Conservation (phyloP, 2,888 invertebrate genomes). For the Adineta ricciae region DNA sequence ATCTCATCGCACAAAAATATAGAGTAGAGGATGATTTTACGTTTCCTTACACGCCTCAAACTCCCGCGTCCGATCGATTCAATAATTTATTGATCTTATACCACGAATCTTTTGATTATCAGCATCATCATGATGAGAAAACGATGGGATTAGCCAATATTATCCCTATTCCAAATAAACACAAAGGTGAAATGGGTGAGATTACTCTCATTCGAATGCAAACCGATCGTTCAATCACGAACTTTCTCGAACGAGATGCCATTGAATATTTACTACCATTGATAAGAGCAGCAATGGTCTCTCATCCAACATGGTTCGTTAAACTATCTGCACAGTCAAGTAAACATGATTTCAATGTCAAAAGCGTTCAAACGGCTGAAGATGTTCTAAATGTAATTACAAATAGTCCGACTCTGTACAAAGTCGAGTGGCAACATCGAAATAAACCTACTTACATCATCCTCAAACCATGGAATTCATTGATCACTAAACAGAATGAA, state of each 20-base stretch:
- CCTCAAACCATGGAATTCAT: background rate
- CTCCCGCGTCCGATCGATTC: background rate
- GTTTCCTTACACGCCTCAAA: background rate
- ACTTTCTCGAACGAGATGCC: background rate
- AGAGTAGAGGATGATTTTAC: background rate
- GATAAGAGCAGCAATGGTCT: background rate
- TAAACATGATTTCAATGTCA: background rate
- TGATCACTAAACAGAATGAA: background rate
- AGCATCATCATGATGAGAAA: background rate
- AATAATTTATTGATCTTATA: background rate
- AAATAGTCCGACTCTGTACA: background rate
- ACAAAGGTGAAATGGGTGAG: background rate
- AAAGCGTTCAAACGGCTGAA: background rate
- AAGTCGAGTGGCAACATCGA: background rate
- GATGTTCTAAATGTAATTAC: background rate
- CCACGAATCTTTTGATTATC: background rate
- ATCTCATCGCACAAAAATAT: background rate
- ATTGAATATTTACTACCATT: background rate
- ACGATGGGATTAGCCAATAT: background rate
- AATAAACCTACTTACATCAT: background rate
- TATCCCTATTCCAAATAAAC: background rate
- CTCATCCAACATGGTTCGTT: background rate
- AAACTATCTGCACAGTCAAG: background rate
- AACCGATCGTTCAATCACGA: background rate
- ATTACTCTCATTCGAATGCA: background rate